phyloP scores from a whole-genome alignment of 2,888 invertebrate species.

The Andrena fulva region DNA sequence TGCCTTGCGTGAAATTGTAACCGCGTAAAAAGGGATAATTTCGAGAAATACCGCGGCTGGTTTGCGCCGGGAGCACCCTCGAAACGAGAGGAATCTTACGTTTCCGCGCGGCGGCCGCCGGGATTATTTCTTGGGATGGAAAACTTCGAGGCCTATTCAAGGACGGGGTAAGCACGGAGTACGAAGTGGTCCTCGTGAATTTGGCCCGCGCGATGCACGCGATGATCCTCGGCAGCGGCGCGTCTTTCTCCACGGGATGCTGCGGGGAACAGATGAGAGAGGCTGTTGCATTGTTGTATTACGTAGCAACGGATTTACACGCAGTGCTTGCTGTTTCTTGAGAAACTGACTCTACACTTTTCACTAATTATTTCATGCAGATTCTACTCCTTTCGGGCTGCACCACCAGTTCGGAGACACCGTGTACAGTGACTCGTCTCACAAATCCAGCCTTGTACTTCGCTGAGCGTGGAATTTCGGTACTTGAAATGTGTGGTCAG shows the following conservation, averaged over 20 bases:
- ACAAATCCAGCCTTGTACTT: too few species aligned
- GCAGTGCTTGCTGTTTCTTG: too few species aligned
- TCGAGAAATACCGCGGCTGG: background rate
- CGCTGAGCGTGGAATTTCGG: too few species aligned
- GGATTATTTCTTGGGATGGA: background rate
- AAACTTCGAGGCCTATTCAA: background rate
- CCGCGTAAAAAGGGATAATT: constrained; percentile 5
- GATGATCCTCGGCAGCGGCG: background rate
- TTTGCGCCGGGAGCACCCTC: background rate
- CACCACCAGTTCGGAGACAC: too few species aligned
- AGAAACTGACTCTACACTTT: too few species aligned
- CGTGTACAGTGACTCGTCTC: too few species aligned
- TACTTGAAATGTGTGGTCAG: too few species aligned
- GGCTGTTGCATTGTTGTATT: background rate
- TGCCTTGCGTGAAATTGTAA: constrained; percentile 42
- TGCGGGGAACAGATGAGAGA: background rate
- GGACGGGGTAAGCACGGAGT: background rate
- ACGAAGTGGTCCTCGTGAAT: constrained; percentile 8
- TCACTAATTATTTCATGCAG: too few species aligned
- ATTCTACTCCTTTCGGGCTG: too few species aligned
- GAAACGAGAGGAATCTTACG: constrained; percentile 2
- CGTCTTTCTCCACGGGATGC: background rate
- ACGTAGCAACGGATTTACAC: too few species aligned
- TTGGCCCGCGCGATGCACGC: background rate
- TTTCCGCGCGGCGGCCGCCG: background rate